phyloP scores from a whole-genome alignment of 2,888 invertebrate genomes.

The Melanargia galathea region DNA sequence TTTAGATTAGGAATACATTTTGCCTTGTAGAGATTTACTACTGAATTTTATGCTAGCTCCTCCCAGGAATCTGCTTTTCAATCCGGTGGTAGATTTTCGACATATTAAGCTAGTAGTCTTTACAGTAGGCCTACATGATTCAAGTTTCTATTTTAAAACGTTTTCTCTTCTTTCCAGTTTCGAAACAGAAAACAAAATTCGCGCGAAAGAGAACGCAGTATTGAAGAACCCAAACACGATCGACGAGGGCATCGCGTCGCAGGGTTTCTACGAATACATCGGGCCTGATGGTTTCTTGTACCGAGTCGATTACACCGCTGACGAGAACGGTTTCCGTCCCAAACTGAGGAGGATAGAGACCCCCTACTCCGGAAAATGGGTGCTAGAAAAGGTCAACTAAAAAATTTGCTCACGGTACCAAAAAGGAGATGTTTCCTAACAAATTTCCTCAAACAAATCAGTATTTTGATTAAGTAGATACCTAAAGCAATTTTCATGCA shows the following conservation, averaged over 20 bases:
- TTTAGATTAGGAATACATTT: no score
- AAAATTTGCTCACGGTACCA: constrained; percentile 39
- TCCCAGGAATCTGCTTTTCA: not conserved
- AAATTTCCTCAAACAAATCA: constrained; percentile 60
- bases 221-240: constrained; percentile 74
- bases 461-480: constrained; percentile 68
- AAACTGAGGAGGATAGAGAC: constrained; percentile 73
- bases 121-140: not conserved
- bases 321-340: constrained; percentile 78
- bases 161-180: constrained; percentile 59
- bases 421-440: constrained; percentile 44
- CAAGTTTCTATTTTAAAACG: not conserved
- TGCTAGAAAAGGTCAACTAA: constrained; percentile 72
- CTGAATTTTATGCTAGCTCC: not conserved
- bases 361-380: constrained; percentile 77
- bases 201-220: constrained; percentile 77
- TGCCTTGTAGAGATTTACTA: not conserved
- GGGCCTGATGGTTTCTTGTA: constrained; percentile 80
- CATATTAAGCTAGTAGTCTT: not conserved
- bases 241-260: constrained; percentile 77
- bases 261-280: constrained; percentile 80
- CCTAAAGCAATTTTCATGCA: constrained; percentile 37
- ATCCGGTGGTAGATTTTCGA: not conserved
- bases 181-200: constrained; percentile 80
- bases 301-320: constrained; percentile 78